A percentile compares a stretch with the other conserved stretches of the same genome.
These are phyloP conservation scores for Genyomyrus donnyi DNA, from an alignment of 2,113 vertebrate genomes.

Conservation along the genomic window DNA sequence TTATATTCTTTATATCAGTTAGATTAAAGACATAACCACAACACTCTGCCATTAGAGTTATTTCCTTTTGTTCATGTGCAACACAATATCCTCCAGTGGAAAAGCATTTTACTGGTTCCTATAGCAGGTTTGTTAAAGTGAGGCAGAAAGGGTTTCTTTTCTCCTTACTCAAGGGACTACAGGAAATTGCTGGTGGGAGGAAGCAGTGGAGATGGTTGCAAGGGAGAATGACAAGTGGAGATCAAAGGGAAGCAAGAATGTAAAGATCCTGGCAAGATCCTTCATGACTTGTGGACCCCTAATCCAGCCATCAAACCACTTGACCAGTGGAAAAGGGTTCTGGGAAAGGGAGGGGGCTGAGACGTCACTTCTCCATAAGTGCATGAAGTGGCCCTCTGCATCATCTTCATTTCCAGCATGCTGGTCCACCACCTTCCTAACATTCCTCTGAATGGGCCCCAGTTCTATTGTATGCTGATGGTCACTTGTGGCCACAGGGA, in stretches of 20 bases:
- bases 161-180: neutral
- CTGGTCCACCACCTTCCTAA: neutral
- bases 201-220: neutral
- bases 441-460: neutral
- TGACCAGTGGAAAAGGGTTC: neutral
- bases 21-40: neutral
- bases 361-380: neutral
- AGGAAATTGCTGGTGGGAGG: neutral
- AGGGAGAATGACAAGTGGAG: neutral
- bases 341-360: neutral
- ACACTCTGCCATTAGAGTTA: neutral
- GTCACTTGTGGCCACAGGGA: neutral
- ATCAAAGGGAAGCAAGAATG: neutral
- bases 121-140: neutral
- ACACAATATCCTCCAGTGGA: neutral
- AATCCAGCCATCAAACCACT: neutral
- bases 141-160: neutral
- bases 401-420: neutral
- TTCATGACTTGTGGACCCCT: neutral
- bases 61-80: neutral
- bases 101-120: neutral
- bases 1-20: neutral
- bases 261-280: neutral
- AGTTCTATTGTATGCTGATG: constrained; percentile 10
- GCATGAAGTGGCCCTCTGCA: neutral